Evolutionary conservation across 1,140 invertebrate genomes (phyloP), one percentile per base, ranked within the genome.

Genomic region (Zaprionus tsacasi): DNA sequence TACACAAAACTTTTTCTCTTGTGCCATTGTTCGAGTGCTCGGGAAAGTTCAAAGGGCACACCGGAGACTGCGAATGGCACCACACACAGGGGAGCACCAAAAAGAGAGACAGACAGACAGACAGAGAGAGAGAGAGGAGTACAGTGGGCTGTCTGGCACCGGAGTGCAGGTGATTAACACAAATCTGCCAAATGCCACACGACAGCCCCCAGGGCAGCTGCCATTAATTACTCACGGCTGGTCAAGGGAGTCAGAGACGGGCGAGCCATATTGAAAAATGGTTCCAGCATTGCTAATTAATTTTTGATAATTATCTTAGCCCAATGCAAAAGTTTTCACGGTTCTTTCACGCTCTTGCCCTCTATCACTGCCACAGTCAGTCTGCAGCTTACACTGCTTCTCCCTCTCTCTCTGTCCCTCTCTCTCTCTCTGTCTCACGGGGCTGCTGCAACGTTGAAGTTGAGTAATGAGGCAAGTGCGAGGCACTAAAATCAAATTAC

Each of bases 1-100:
- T 71, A 71, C 61, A 54, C 38, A 72, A 73, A 87, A 87, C 65
- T 79, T 87, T 87, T 30, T 60, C 57, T 60, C 61, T 72, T 65
- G 54, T 52, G 77, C 68, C 79, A 79, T 83, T 79, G 81, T 83
- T 77, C 57, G 55, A 83, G 78, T 68, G 81, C 68, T 60, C 6
- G 61, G 61, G 59, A 87, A 88, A 88, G 80, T 83, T 87, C 80
- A 87, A 80, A 87, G 73, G 65, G 68, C 68, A 64, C n/a, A 64
- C n/a, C 21, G 52, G 35, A 30, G 25, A 38, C 55, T 66, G 73
- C 38, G 40, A 65, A 36, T 71, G 72, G 59, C 72, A 59, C 48
- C 36, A 38, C n/a, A 61, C 12, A 55, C 45, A 15, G 21, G 21
- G 25, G 50, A 55, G 27, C 11, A 50, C 33, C 36, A 61, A 11